phyloP scores from a whole-genome alignment of 1,140 invertebrate genomes.

The Atta cephalotes region DNA sequence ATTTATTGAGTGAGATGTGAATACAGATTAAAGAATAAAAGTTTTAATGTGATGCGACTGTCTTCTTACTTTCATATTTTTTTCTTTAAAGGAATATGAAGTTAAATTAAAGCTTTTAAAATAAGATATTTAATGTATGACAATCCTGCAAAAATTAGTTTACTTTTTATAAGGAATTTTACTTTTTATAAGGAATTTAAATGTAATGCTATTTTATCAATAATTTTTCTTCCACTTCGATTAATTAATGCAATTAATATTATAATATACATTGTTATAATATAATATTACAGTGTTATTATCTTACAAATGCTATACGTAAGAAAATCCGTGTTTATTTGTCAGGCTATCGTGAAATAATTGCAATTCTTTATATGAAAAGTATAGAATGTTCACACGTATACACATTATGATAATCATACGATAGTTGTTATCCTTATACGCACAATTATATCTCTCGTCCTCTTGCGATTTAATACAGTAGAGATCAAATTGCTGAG shows the following conservation, averaged over 20 bases:
- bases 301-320: background rate
- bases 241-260: background rate
- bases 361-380: background rate
- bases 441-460: background rate
- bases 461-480: background rate
- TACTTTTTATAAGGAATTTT: background rate
- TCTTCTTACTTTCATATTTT: background rate
- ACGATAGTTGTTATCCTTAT: background rate
- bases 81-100: background rate
- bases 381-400: background rate
- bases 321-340: background rate
- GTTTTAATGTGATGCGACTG: background rate
- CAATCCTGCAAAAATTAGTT: background rate
- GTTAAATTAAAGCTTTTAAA: background rate
- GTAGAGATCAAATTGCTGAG: conserved; percentile 1
- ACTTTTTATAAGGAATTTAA: background rate
- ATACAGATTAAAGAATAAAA: background rate
- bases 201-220: background rate
- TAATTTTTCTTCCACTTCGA: background rate
- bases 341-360: background rate
- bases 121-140: background rate
- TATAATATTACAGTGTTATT: background rate
- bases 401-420: background rate
- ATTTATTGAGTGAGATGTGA: too few relatives aligned
- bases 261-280: background rate